phyloP scores from a whole-genome alignment of 2,113 vertebrate genomes.

The Arenaria interpres region DNA sequence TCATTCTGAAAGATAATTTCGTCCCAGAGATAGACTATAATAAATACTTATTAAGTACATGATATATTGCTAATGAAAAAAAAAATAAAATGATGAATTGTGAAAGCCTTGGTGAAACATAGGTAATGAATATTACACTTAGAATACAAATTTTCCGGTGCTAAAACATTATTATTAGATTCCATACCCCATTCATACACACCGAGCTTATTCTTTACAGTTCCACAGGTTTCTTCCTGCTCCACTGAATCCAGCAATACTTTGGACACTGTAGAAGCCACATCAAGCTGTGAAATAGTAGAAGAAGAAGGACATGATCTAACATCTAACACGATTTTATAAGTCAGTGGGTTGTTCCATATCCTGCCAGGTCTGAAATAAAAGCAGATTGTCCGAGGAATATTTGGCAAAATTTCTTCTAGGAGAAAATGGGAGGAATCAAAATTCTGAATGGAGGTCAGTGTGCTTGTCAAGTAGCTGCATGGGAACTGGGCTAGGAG shows the following conservation, averaged over 20 bases:
- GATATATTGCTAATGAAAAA: not conserved
- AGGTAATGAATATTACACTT: not conserved
- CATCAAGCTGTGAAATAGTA: not conserved
- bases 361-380: not conserved
- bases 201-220: not conserved
- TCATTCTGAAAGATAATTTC: conserved; percentile 3
- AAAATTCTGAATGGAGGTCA: not conserved
- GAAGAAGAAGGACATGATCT: not conserved
- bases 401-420: not conserved
- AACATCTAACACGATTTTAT: not conserved
- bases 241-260: not conserved
- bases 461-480: rapidly evolving
- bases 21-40: not conserved
- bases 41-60: conserved; percentile 12
- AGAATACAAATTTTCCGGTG: not conserved
- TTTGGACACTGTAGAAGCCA: not conserved
- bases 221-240: not conserved
- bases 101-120: not conserved
- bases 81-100: not conserved
- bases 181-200: not conserved
- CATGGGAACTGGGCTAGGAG: rapidly evolving
- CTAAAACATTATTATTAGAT: not conserved
- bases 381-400: not conserved
- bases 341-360: not conserved
- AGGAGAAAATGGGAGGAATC: not conserved